These are phyloP conservation scores for Drosophila kohkoa DNA, from an alignment of 1,140 invertebrate species.

Conservation along the genomic window DNA sequence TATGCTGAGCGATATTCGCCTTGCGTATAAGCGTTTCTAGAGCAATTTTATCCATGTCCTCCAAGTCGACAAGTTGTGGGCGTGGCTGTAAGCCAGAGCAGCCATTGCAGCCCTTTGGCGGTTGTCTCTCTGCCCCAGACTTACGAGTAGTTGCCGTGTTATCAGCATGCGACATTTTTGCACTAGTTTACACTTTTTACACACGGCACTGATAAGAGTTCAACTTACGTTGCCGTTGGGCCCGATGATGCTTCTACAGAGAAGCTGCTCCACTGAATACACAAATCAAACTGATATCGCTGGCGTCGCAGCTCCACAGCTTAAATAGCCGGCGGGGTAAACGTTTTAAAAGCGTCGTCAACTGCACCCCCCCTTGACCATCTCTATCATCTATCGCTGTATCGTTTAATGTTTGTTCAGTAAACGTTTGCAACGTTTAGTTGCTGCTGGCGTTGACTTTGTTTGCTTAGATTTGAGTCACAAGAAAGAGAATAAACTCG, in stretches of 20 bases:
- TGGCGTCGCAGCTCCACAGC: constrained; percentile 6
- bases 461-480: constrained; percentile 12
- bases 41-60: constrained; percentile 54
- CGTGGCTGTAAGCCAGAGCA: constrained; percentile 56
- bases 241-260: too few species aligned
- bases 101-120: constrained; percentile 51
- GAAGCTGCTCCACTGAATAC: constrained; percentile 30
- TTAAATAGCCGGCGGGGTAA: constrained; percentile 34
- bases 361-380: background rate
- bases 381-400: background rate
- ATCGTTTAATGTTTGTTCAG: constrained; percentile 34
- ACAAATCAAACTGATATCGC: constrained; percentile 48
- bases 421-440: constrained; percentile 34
- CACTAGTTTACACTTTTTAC: constrained; percentile 39
- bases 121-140: constrained; percentile 3
- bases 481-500: constrained; percentile 4
- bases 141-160: constrained; percentile 25
- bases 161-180: constrained; percentile 63
- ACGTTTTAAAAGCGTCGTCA: constrained; percentile 25
- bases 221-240: constrained; percentile 32
- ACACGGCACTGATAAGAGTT: constrained; percentile 42
- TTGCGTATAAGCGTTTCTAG: constrained; percentile 57
- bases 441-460: constrained; percentile 4
- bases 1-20: constrained; percentile 57
- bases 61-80: constrained; percentile 50